phyloP scores from a whole-genome alignment of 2,113 vertebrate genomes.

The Scomber japonicus region DNA sequence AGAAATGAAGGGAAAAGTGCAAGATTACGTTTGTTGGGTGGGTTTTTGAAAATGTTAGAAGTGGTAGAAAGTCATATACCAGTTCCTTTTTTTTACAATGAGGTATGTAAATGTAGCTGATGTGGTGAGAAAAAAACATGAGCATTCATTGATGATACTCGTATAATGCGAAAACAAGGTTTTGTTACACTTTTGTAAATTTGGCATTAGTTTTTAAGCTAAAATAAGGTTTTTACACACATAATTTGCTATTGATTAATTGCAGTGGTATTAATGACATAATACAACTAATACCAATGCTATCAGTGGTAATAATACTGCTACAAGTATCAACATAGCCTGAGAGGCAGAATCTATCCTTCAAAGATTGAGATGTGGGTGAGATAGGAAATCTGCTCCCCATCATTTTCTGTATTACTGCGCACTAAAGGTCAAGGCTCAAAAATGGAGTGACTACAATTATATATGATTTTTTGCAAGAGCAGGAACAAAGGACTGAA shows the following conservation, averaged over 20 bases:
- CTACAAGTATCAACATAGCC: slow-evolving; percentile 55
- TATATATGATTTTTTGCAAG: slow-evolving; percentile 92
- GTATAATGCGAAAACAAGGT: neutral
- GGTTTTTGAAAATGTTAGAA: neutral
- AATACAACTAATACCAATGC: neutral
- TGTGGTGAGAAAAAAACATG: neutral
- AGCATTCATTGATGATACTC: neutral
- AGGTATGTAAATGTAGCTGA: neutral
- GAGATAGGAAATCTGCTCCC: slow-evolving; percentile 78
- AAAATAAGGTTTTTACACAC: neutral
- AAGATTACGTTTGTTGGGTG: slow-evolving; percentile 13
- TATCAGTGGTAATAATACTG: neutral
- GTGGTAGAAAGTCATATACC: neutral
- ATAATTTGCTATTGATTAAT: slow-evolving; percentile 72
- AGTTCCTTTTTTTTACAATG: neutral
- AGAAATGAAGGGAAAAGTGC: slow-evolving; percentile 34
- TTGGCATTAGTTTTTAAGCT: neutral
- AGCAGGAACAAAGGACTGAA: slow-evolving; percentile 77
- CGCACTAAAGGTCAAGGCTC: slow-evolving; percentile 86
- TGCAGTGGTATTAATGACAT: slow-evolving; percentile 50
- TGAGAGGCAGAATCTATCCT: slow-evolving; percentile 38
- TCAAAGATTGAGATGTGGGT: slow-evolving; percentile 70
- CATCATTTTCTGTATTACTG: slow-evolving; percentile 87
- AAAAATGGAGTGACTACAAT: slow-evolving; percentile 88
- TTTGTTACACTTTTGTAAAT: neutral